These are phyloP conservation scores for Bradypus variegatus DNA, from an alignment of 2,797 vertebrate genomes.

Conservation along the genomic window DNA sequence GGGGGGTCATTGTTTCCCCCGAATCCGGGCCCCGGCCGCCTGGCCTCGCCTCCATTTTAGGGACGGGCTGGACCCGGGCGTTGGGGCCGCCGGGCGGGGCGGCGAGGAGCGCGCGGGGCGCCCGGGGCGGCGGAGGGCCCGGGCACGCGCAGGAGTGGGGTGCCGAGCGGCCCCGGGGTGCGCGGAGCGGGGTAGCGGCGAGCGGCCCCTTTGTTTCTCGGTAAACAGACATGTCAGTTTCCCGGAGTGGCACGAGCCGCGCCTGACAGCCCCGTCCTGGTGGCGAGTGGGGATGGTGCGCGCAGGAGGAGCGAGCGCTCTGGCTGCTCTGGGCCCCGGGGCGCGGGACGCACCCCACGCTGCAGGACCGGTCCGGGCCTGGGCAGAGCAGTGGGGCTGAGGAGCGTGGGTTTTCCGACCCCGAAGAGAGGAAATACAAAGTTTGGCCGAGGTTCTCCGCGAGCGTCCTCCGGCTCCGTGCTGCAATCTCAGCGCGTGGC, in stretches of 20 bases:
- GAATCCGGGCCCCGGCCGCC: conserved; percentile 75
- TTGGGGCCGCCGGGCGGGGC: conserved; percentile 49
- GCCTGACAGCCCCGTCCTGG: conserved; percentile 71
- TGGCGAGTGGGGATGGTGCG: conserved; percentile 63
- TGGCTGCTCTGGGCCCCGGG: background rate
- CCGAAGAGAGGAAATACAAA: conserved; percentile 70
- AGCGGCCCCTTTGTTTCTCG: conserved; percentile 73
- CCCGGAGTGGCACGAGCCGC: conserved; percentile 66
- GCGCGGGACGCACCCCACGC: background rate
- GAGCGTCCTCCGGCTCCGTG: conserved; percentile 60
- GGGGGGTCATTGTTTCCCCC: conserved; percentile 80
- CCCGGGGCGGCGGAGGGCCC: background rate
- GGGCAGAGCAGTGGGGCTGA: background rate
- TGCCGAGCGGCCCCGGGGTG: background rate
- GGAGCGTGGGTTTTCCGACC: conserved; percentile 54
- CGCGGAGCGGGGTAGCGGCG: conserved; percentile 51
- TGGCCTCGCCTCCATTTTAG: conserved; percentile 89
- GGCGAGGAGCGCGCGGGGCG: background rate
- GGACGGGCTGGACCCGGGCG: conserved; percentile 66
- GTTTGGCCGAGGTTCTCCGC: conserved; percentile 67
- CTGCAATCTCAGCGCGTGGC: conserved; percentile 60
- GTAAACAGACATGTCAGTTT: conserved; percentile 73
- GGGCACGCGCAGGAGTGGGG: conserved; percentile 20
- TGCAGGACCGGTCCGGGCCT: background rate
- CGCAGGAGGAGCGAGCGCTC: conserved; percentile 24